A percentile compares a stretch with the other conserved stretches of the same genome.
Conservation (phyloP, 2,888 invertebrate species). For the Spatulosminthurus flaviceps region DNA sequence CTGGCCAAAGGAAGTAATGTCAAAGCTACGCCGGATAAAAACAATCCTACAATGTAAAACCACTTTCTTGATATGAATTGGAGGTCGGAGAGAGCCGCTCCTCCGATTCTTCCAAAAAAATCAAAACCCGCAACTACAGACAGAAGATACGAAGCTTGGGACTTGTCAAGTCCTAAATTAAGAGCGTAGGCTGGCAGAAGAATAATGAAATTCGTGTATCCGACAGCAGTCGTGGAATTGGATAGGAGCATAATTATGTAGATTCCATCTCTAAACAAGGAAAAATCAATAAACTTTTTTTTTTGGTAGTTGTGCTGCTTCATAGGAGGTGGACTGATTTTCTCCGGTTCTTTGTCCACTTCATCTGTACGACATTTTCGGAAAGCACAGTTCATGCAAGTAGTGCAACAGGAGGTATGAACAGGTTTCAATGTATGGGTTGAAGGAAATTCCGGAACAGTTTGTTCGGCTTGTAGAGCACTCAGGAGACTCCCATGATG, state of each 20-base stretch:
- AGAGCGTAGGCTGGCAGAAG: conserved; percentile 81
- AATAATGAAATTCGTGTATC: conserved; percentile 87
- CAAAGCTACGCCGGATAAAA: conserved; percentile 80
- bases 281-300: conserved; percentile 79
- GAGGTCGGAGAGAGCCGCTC: conserved; percentile 83
- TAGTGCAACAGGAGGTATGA: conserved; percentile 49
- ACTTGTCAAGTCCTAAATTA: conserved; percentile 76
- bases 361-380: conserved; percentile 27
- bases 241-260: conserved; percentile 84
- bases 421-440: conserved; percentile 74
- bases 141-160: conserved; percentile 76
- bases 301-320: conserved; percentile 29
- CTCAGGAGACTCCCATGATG: conserved; percentile 86
- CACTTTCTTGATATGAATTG: conserved; percentile 76
- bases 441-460: conserved; percentile 71
- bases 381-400: conserved; percentile 28
- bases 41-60: conserved; percentile 82
- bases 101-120: conserved; percentile 83
- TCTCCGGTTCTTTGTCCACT: conserved; percentile 26
- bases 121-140: conserved; percentile 84
- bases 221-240: conserved; percentile 85
- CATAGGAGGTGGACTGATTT: not conserved
- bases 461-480: conserved; percentile 73
- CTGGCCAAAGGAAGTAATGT: conserved; percentile 76
- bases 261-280: conserved; percentile 79